phyloP scores from a whole-genome alignment of 2,888 invertebrate genomes.

The Sminthurides aquaticus region DNA sequence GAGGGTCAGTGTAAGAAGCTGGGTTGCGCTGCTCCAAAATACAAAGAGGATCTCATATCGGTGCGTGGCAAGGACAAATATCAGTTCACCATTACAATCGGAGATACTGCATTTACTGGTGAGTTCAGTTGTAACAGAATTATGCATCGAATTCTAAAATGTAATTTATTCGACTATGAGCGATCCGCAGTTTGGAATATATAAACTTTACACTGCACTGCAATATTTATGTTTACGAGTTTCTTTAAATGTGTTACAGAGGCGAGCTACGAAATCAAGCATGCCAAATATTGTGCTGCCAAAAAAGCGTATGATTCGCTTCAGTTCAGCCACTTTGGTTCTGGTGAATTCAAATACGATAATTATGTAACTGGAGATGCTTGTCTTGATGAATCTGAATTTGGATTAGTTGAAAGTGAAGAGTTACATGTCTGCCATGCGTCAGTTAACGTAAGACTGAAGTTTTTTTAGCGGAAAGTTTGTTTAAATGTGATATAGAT shows the following conservation, averaged over 20 bases:
- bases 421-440: constrained; percentile 10
- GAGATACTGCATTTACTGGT: neutral
- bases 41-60: neutral
- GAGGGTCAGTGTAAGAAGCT: neutral
- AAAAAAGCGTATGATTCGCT: constrained; percentile 13
- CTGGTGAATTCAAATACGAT: neutral
- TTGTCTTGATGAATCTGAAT: constrained; percentile 1
- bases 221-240: too few species aligned
- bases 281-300: constrained; percentile 7
- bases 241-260: too few species aligned
- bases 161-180: too few species aligned
- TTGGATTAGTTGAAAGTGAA: constrained; percentile 9
- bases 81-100: constrained; percentile 6
- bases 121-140: neutral
- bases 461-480: neutral
- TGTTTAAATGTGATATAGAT: neutral
- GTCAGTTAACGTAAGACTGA: neutral
- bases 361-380: neutral
- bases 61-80: constrained; percentile 12
- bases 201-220: too few species aligned
- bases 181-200: too few species aligned
- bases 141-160: too few species aligned
- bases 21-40: neutral
- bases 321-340: neutral
- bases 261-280: constrained; percentile 4